Conservation (phyloP, 2,113 vertebrate genomes). For the Psilopsiagon aurifrons region DNA sequence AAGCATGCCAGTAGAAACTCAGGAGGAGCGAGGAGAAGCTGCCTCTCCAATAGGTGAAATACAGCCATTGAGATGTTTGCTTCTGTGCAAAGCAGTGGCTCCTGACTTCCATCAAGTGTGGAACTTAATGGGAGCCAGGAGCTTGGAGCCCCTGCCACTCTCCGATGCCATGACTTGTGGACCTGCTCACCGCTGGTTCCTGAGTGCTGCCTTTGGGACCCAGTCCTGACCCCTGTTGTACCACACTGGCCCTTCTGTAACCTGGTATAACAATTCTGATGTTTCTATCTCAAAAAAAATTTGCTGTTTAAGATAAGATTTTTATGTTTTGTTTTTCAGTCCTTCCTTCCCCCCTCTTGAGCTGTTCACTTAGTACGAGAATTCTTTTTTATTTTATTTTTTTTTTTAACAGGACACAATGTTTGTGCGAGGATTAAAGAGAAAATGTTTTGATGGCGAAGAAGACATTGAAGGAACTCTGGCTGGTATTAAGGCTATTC, state of each 20-base stretch:
- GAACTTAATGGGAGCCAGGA: constrained; percentile 17
- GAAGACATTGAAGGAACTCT: constrained; percentile 76
- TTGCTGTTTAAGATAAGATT: not conserved
- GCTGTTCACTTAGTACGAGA: not conserved
- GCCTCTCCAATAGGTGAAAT: constrained; percentile 35
- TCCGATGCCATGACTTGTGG: constrained; percentile 7
- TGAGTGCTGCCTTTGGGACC: constrained; percentile 12
- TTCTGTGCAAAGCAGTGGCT: constrained; percentile 8
- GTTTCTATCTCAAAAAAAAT: constrained; percentile 27
- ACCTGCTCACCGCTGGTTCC: constrained; percentile 46
- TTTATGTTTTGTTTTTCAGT: not conserved
- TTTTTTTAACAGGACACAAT: constrained; percentile 80
- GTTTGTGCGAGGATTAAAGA: constrained; percentile 91
- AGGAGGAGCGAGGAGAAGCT: constrained; percentile 16
- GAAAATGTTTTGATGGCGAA: constrained; percentile 85
- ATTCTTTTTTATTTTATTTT: not conserved
- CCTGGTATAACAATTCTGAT: constrained; percentile 56
- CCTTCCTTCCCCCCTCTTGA: not conserved
- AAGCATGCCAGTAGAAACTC: constrained; percentile 45
- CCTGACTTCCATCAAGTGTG: not conserved
- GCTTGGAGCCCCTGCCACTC: constrained; percentile 16
- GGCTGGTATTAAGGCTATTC: constrained; percentile 70
- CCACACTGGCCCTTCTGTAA: constrained; percentile 34
- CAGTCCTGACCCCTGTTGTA: constrained; percentile 32
- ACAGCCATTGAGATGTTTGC: not conserved